Conservation (phyloP, 2,113 vertebrate genomes). For the Orycteropus afer region DNA sequence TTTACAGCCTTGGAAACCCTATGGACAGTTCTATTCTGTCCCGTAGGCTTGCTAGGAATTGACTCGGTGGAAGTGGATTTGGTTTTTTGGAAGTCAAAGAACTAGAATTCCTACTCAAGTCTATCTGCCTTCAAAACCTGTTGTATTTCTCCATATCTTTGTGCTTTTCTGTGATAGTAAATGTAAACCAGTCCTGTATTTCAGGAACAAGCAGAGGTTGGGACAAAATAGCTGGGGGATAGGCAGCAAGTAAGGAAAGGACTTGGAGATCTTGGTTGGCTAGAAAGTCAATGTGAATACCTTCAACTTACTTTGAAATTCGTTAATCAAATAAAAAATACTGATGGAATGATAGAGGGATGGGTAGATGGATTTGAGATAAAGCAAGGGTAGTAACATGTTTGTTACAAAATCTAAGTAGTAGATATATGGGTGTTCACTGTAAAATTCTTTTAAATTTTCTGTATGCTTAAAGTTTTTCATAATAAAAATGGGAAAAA, state of each 20-base stretch:
- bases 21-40: too few species aligned
- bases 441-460: neutral
- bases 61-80: too few species aligned
- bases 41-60: too few species aligned
- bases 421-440: neutral
- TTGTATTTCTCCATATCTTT: neutral
- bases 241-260: neutral
- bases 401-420: neutral
- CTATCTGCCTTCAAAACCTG: neutral
- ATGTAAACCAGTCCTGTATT: neutral
- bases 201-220: neutral
- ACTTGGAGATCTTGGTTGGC: neutral
- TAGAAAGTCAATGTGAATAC: neutral
- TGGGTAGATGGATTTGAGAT: neutral
- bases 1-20: too few species aligned
- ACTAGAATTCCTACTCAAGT: neutral
- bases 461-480: conserved; percentile 23
- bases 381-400: neutral
- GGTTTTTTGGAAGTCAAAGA: neutral
- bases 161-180: neutral
- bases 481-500: neutral
- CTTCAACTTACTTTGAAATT: conserved; percentile 15
- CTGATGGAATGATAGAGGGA: neutral
- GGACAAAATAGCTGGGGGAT: neutral
- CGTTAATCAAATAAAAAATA: neutral